phyloP scores from a whole-genome alignment of 2,113 vertebrate genomes.

The Lasiurus borealis region DNA sequence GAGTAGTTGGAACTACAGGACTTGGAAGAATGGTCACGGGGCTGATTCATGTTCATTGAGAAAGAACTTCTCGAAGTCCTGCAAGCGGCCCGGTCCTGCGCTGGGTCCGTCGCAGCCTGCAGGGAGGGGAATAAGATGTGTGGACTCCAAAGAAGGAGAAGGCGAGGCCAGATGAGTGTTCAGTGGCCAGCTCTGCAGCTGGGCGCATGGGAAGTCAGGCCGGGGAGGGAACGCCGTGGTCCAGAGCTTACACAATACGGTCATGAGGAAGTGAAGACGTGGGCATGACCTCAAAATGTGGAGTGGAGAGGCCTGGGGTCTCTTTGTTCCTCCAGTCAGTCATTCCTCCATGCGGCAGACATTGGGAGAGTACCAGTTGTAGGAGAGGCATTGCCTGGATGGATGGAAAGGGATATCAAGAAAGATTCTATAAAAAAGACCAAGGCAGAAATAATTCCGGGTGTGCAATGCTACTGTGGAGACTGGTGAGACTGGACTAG shows the following conservation, averaged over 20 bases:
- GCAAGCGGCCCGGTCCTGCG: neutral
- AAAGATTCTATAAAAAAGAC: conserved; percentile 32
- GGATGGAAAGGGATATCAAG: neutral
- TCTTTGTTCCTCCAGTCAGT: conserved; percentile 24
- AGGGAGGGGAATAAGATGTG: conserved; percentile 36
- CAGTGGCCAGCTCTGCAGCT: neutral
- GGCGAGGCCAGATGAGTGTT: neutral
- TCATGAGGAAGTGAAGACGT: neutral
- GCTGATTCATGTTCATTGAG: conserved; percentile 48
- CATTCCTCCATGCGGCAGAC: neutral
- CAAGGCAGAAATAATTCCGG: neutral
- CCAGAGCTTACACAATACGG: neutral
- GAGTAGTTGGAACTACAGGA: conserved; percentile 7
- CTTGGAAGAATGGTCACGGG: conserved; percentile 12
- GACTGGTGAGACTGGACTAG: neutral
- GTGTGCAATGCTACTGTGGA: neutral
- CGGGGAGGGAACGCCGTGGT: neutral
- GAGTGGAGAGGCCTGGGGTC: neutral
- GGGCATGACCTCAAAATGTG: neutral
- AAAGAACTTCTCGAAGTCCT: conserved; percentile 35
- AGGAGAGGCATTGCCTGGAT: neutral
- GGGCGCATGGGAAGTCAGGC: neutral
- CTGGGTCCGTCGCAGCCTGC: neutral
- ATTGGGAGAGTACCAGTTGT: neutral
- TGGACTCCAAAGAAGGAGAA: neutral